These are phyloP conservation scores for Neolamprologus longior DNA, from an alignment of 2,113 vertebrate genomes.

Conservation along the genomic window DNA sequence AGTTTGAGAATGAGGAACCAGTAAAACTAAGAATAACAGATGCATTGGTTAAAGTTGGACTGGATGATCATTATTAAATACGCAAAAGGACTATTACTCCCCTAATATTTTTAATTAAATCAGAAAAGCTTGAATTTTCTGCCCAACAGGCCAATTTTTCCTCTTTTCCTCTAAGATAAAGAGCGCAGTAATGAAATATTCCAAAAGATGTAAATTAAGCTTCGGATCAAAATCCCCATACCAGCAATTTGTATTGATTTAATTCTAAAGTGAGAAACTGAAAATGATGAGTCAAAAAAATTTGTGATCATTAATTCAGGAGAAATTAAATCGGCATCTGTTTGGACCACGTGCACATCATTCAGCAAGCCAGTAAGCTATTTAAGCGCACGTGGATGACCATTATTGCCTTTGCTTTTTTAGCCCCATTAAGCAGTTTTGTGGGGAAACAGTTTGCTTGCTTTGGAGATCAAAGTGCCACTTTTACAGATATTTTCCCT, in stretches of 20 bases:
- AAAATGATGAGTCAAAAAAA: conserved; percentile 2
- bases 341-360: neutral
- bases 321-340: neutral
- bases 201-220: neutral
- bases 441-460: conserved; percentile 23
- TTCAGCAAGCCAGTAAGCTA: neutral
- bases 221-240: neutral
- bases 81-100: neutral
- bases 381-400: neutral
- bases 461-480: conserved; percentile 29
- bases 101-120: neutral
- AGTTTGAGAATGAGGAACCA: neutral
- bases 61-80: neutral
- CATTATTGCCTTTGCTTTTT: neutral
- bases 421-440: conserved; percentile 3
- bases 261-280: too few species aligned
- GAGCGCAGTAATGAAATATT: neutral
- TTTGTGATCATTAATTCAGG: conserved; percentile 34
- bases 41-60: neutral
- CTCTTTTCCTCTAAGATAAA: neutral
- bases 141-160: neutral
- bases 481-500: conserved; percentile 19
- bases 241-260: neutral
- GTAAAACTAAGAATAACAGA: neutral
- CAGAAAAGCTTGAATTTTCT: neutral